Percentiles rank a stretch among this genome's conserved stretches.
Conservation (phyloP, 2,113 vertebrate genomes). For the Cynopterus brachyotis region DNA sequence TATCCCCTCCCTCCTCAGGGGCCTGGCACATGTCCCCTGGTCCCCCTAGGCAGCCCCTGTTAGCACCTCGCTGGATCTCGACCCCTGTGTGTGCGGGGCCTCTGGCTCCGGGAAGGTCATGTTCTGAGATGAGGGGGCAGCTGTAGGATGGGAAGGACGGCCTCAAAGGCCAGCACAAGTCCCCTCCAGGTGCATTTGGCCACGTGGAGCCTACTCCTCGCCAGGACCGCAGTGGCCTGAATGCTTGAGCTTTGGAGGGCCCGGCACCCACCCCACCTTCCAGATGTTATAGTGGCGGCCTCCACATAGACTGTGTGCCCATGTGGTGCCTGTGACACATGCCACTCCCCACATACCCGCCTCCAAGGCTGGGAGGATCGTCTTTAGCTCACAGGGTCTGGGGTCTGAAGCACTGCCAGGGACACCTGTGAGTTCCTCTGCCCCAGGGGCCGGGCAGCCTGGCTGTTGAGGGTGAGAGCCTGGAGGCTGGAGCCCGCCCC, state of each 20-base stretch:
- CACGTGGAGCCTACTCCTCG: rapidly evolving
- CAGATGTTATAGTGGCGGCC: not conserved
- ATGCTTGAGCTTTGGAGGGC: not conserved
- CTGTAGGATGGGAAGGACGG: too few species aligned
- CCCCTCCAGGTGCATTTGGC: not conserved
- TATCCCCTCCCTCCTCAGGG: not conserved
- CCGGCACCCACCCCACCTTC: not conserved
- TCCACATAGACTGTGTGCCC: rapidly evolving
- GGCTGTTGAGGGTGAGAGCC: not conserved
- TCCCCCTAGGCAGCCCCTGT: not conserved
- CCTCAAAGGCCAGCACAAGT: not conserved
- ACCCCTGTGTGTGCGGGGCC: rapidly evolving
- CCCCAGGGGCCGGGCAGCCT: rapidly evolving
- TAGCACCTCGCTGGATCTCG: rapidly evolving
- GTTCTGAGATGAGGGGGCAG: not conserved
- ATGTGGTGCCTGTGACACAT: rapidly evolving
- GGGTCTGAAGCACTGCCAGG: not conserved
- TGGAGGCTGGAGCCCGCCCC: not conserved
- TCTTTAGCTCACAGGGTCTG: not conserved
- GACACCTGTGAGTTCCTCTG: not conserved
- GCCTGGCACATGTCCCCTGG: rapidly evolving
- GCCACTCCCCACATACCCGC: rapidly evolving
- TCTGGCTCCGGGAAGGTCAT: rapidly evolving
- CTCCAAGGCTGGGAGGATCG: not conserved
- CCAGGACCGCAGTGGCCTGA: rapidly evolving